Percentiles rank a stretch among this genome's conserved stretches.
Conservation (phyloP, 2,113 vertebrate species). For the Austrofundulus limnaeus region DNA sequence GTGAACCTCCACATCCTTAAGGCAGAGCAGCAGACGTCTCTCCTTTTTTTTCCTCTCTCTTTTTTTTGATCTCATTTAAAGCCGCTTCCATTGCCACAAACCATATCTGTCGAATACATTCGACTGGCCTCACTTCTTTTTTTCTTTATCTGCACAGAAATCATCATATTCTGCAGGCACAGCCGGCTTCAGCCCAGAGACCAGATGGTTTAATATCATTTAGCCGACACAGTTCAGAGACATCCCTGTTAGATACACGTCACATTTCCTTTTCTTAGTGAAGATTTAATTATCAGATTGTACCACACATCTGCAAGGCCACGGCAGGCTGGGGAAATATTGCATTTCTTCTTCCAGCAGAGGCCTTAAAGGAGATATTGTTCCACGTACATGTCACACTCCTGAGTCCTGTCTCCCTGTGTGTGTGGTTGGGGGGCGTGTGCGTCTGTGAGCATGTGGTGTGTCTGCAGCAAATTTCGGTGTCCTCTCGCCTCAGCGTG, state of each 20-base stretch:
- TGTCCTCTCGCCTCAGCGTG: background rate
- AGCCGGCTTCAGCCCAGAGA: slow-evolving; percentile 19
- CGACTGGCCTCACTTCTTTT: too few relatives aligned
- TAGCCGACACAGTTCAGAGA: slow-evolving; percentile 25
- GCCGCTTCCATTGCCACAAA: slow-evolving; percentile 7
- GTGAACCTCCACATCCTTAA: background rate
- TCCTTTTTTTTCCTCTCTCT: background rate
- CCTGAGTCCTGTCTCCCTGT: background rate
- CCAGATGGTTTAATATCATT: slow-evolving; percentile 39
- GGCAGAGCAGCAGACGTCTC: background rate
- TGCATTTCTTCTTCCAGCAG: background rate
- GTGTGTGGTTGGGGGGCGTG: background rate
- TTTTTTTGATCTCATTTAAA: slow-evolving; percentile 35
- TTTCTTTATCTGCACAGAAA: slow-evolving; percentile 26
- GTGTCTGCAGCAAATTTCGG: background rate
- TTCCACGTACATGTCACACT: background rate
- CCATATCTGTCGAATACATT: slow-evolving; percentile 5
- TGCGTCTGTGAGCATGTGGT: background rate
- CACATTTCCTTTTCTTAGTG: slow-evolving; percentile 31
- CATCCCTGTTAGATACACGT: slow-evolving; percentile 1
- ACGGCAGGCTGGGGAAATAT: background rate
- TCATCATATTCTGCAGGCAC: background rate
- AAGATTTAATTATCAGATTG: slow-evolving; percentile 29
- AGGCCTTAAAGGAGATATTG: background rate
- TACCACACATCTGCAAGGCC: slow-evolving; percentile 13